Evolutionary conservation across 2,888 invertebrate genomes (phyloP).

Genomic region (Pollenia amentaria): DNA sequence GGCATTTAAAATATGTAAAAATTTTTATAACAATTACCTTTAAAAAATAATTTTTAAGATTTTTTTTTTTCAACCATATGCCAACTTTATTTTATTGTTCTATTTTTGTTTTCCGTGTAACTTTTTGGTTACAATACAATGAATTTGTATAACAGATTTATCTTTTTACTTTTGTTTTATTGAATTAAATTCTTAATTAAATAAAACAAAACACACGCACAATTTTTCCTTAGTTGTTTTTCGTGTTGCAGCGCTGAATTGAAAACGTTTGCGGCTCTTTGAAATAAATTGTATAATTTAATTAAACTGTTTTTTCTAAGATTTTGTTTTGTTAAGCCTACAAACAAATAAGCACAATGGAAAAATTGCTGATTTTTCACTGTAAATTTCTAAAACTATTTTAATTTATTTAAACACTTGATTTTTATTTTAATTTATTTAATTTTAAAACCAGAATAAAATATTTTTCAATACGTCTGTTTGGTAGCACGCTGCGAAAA

Average conservation of each 20-base stretch:
- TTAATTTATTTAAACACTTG: conserved; percentile 53
- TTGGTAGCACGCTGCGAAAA: conserved; percentile 69
- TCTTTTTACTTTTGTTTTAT: conserved; percentile 33
- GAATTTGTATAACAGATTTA: background rate
- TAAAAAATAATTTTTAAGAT: background rate
- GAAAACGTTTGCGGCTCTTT: conserved; percentile 35
- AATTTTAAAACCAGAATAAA: background rate
- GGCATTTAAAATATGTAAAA: background rate
- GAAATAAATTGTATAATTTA: conserved; percentile 56
- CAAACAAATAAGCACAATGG: background rate
- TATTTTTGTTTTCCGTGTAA: background rate
- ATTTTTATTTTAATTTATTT: conserved; percentile 16
- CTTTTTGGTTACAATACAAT: conserved; percentile 26
- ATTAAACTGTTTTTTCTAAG: conserved; percentile 53
- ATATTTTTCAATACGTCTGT: conserved; percentile 53
- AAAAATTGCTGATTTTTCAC: conserved; percentile 10
- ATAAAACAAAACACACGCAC: conserved; percentile 54
- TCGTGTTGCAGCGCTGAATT: conserved; percentile 9
- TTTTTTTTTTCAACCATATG: background rate
- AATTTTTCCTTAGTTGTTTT: background rate
- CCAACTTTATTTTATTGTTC: background rate
- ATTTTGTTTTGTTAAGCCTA: background rate
- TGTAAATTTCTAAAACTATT: conserved; percentile 3
- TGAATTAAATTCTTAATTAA: conserved; percentile 54
- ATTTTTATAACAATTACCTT: background rate